Evolutionary conservation across 2,888 invertebrate genomes (phyloP), one percentile per base, ranked within the genome.

Genomic region (Eudasyphora cyanicolor): DNA sequence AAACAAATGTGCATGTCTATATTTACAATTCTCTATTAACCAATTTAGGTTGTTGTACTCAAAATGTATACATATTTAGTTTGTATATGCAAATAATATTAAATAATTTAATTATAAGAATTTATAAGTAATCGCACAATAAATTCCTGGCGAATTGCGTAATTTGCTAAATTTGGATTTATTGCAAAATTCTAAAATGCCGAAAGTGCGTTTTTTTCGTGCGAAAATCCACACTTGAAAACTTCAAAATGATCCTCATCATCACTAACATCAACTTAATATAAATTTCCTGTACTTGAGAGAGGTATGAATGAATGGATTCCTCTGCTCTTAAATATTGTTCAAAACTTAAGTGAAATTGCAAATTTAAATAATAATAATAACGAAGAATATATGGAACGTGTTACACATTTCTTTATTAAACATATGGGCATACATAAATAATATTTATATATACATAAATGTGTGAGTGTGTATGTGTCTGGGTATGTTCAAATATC

Each of bases 221-320:
- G 19, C 19, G 49, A 49, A 62, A 62, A 62, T 19, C 4, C 19
- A 12, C 75, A 71, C 80, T 83, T 76, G 73, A 83, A 76, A 62
- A 67, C 69, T 74, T 80, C 80, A 84, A 71, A 71, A 84, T 83
- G 74, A 6, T 8, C 4, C 4, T 4, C 45, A 70, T 62, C n/a
- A n/a, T 83, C 77, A 6, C 32, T 6, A 32, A n/a, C 45, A 70
- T 62, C n/a, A n/a, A n/a, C 71, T 78, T 78, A 71, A 78, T 76
- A 71, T 71, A 57, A 60, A 78, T 80, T 78, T 84, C 67, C 71
- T 81, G 80, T 60, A 62, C 73, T 76, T 78, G 51, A 76, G 67
- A 76, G 67, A 24, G 14, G 21, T 64, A 21, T 38, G 75, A 54
- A 29, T 60, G n/a, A 83, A 75, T 79, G 69, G 67, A 74, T 74